Evolutionary conservation across 2,888 invertebrate species (phyloP), one percentile per base, ranked within the genome.

Genomic region (Dione juno): DNA sequence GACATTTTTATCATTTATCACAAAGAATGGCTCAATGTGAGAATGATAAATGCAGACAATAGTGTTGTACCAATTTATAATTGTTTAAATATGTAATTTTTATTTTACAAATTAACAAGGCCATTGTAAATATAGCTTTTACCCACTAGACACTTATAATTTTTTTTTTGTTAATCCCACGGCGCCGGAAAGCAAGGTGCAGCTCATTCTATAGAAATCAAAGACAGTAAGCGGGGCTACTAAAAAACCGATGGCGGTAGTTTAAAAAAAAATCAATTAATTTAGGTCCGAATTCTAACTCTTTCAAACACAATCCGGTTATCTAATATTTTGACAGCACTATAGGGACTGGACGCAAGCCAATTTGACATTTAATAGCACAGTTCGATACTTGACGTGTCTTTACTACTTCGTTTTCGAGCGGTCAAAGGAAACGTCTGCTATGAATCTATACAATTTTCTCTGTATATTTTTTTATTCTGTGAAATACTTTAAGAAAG

Each of bases 321-420:
- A 57, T 57, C 54, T 57, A 37, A 37, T 67, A 45, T 48, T 19
- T 8, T 21, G 41, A 45, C 67, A 67, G 37, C 67, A 67, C 67
- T 67, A 59, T 3, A 21, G 61, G 14, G 28, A 53, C 67, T 67
- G 67, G 67, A 67, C 61, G 61, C 14, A n/a, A 43, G 59, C 67
- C 67, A 67, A 67, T 67, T 67, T 61, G 67, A 61, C 67, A 67
- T 61, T 61, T 35, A 61, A 61, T 53, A 52, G 50, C 50, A 21
- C 41, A 21, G 21, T 21, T 58, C 48, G 58, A 67, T 67, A 67
- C 67, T 41, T 28, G 48, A 40, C 28, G n/a, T n/a, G 67, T 40
- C 50, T 58, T 48, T 67, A 59, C n/a, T 67, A 40, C 48, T 67
- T 59, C 50, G 48, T 52, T 67, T 28, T 67, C 67, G 61, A 67